These are phyloP conservation scores for Silurus aristotelis DNA, from an alignment of 2,797 vertebrate species.

Conservation along the genomic window DNA sequence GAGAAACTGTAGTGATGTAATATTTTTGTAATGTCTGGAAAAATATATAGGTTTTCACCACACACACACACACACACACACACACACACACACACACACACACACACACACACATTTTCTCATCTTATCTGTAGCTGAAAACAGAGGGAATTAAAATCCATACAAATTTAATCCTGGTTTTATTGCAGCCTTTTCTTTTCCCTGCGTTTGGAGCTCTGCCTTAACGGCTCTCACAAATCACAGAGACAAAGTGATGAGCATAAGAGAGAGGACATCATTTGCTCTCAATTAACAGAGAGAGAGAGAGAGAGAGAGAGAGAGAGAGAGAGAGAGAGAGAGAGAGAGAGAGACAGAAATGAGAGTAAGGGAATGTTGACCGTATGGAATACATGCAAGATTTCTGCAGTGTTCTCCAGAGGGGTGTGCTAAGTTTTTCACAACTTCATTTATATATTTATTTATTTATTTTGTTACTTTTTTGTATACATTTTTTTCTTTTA, in stretches of 20 bases:
- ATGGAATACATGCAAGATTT: background rate
- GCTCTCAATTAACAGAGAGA: background rate
- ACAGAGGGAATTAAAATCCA: slow-evolving; percentile 33
- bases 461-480: no score
- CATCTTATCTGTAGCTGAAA: background rate
- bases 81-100: background rate
- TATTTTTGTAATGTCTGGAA: no score
- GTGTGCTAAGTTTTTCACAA: background rate
- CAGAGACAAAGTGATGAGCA: slow-evolving; percentile 9
- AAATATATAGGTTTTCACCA: background rate
- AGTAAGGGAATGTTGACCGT: background rate
- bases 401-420: background rate
- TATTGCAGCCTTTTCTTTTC: slow-evolving; percentile 39
- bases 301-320: background rate
- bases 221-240: slow-evolving; percentile 46
- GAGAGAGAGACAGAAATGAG: background rate
- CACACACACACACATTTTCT: background rate
- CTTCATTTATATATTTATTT: no score
- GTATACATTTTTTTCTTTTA: no score
- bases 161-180: slow-evolving; percentile 50
- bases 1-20: background rate
- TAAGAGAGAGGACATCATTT: slow-evolving; percentile 11
- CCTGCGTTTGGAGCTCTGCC: slow-evolving; percentile 26
- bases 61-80: background rate
- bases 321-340: slow-evolving; percentile 4